Base-by-base conservation (phyloP, 2,797 vertebrate genomes). In the Melanotaenia maccullochi region DNA sequence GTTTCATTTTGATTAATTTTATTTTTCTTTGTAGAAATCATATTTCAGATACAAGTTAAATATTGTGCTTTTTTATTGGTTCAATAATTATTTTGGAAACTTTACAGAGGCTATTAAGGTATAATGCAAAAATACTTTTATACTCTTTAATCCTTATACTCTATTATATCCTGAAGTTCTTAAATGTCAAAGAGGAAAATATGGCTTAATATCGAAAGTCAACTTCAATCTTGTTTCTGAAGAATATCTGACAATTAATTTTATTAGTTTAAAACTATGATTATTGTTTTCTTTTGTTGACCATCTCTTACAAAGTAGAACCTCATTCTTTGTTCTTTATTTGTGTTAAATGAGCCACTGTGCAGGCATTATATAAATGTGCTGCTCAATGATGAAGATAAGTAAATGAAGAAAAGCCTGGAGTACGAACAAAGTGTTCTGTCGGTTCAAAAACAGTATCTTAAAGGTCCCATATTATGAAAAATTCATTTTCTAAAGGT, bases 271-370 rank as follows among this genome's bases (percentile, higher is more conserved):
- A 35, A 35, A 35, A 35, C 33, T 35, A 11, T 36, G 9, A 36
- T 36, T 6, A 36, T 36, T 36, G 7, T 3, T 36, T 42, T 42
- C n/a, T 3, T 24, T 51, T 24, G 11, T 24, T 5, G 18, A 5
- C 40, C 16, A 44, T 47, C 5, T 47, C 7, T 47, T 3, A 5
- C 54, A 14, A 28, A 20, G 36, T 5, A 66, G 18, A 42, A 32
- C 38, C 36, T 40, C 12, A 5, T 11, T 14, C 38, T 32, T 66
- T 66, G 36, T 56, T 32, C 38, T 32, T 66, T 66, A 25, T 56
- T 16, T 66, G 22, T 40, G 16, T 18, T 24, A 40, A 30, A 28
- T 30, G 44, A 47, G 28, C 18, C 60, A 30, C 14, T 20, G 3
- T 20, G 14, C 18, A 49, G 28, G 14, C 28, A 33, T 30, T n/a